Base-by-base conservation (phyloP, 2,888 invertebrate species). In the Drosophila peninsularis region DNA sequence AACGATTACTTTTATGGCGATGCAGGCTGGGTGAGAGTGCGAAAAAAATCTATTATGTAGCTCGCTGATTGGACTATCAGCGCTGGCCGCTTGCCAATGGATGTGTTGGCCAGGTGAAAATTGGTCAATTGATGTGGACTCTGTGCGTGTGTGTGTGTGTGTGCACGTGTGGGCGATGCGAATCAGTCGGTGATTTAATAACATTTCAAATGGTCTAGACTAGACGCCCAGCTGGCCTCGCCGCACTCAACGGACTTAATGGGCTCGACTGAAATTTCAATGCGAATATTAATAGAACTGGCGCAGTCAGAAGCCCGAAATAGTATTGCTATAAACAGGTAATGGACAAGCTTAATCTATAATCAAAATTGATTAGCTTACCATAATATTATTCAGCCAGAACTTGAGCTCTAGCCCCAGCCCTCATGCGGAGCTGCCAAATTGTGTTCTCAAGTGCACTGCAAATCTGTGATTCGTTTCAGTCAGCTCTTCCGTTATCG, bases 401-500 rank as follows among this genome's bases (percentile, higher is more conserved):
- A 52, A 36, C 10, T 41, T 11, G 13, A 13, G 17, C 30, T 42
- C 7, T 5, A 30, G 27, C 24, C 4, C 3, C 4, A 4, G 7
- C 27, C 27, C 27, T 27, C 34, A 50, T 57, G 24, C 37, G 69
- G 39, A 50, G 62, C 61, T 64, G 36, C 37, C 55, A 66, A 67
- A 42, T 21, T 75, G 41, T 53, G 45, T 67, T 53, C 60, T 62
- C 44, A 61, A 75, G 75, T 66, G 58, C 11, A n/a, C 27, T 65
- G 44, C 24, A 45, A 72, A 62, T 56, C 62, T 83, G 74, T 67
- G 79, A 84, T 72, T 81, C 69, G 71, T 61, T 78, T 84, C 62
- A 65, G 61, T 62, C 56, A 76, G 80, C 80, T 85, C 64, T 69
- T 32, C 78, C 68, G 69, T 57, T 62, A 53, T 62, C 65, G 50